Percentiles rank a stretch among this genome's conserved stretches.
Conservation (phyloP, 1,140 invertebrate species). For the Papilio polyxenes region DNA sequence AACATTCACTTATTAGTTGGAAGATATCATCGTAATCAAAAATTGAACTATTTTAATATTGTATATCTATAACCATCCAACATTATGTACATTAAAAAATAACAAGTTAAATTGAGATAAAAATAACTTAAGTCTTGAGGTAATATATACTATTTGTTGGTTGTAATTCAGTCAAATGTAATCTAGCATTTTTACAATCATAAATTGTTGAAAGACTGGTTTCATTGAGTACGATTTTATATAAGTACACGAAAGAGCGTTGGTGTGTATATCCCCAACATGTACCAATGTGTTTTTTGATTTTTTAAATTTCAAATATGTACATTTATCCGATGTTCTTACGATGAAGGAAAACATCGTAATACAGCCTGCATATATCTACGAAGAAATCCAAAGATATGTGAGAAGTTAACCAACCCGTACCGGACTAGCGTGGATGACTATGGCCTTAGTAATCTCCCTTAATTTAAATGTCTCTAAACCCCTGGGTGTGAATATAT, state of each 20-base stretch:
- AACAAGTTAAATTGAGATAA: not conserved
- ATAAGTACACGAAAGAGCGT: not conserved
- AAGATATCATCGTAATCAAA: slow-evolving; percentile 18
- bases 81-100: not conserved
- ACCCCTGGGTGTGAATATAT: too few relatives aligned
- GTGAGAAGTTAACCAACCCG: too few relatives aligned
- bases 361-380: too few relatives aligned
- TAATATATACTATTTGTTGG: not conserved
- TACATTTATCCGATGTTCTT: too few relatives aligned
- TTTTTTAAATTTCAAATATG: too few relatives aligned
- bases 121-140: not conserved
- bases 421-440: too few relatives aligned
- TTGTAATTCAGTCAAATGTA: not conserved
- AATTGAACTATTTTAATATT: not conserved
- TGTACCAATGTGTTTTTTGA: too few relatives aligned
- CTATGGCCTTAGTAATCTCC: too few relatives aligned
- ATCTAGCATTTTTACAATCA: not conserved
- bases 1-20: slow-evolving; percentile 10
- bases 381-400: too few relatives aligned
- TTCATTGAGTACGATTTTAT: not conserved
- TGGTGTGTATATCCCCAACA: too few relatives aligned
- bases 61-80: not conserved
- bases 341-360: too few relatives aligned
- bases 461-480: too few relatives aligned
- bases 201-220: not conserved